Base-by-base conservation (phyloP, 2,113 vertebrate species). In the Psilopogon haemacephalus region DNA sequence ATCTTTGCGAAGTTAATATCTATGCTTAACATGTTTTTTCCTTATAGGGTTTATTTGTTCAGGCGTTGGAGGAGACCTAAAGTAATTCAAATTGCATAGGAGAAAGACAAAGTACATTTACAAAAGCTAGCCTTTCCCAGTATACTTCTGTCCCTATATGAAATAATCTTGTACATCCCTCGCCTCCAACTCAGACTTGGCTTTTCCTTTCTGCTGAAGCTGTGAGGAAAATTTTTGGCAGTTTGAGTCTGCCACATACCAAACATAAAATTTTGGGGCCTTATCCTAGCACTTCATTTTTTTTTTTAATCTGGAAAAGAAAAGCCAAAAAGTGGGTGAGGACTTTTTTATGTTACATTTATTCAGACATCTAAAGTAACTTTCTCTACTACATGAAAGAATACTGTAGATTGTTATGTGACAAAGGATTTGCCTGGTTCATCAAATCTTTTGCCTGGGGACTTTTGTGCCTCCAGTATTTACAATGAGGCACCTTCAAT, bases 401-500 rank as follows among this genome's bases (percentile, higher is more conserved):
- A 86, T 32, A 62, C 38, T 91, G 19, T 64, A 89, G 42, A 63
- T 60, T 71, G 55, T 65, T 89, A 68, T 24, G 46, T 46, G 88
- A 95, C 64, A 94, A 95, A 95, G 32, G 69, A 70, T 95, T 91
- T 90, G 52, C 84, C 79, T 91, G 82, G 60, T 93, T 95, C 83
- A 74, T 91, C 55, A 91, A 71, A 77, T 64, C 79, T 84, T 91
- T 93, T 88, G 90, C 88, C 67, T 52, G 65, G 40, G 56, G 79
- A 56, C 33, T 77, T 63, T 19, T 86, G 38, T 80, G 75, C 72
- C 64, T 90, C 52, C 56, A 68, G 83, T 94, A 74, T 93, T 88
- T 90, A 94, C 85, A 95, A 84, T 88, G 62, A 94, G 79, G 83
- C 79, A 91, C 83, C 90, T 95, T 90, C 92, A 56, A 48, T 94